phyloP scores from a whole-genome alignment of 2,113 vertebrate genomes.

The Laticauda colubrina region DNA sequence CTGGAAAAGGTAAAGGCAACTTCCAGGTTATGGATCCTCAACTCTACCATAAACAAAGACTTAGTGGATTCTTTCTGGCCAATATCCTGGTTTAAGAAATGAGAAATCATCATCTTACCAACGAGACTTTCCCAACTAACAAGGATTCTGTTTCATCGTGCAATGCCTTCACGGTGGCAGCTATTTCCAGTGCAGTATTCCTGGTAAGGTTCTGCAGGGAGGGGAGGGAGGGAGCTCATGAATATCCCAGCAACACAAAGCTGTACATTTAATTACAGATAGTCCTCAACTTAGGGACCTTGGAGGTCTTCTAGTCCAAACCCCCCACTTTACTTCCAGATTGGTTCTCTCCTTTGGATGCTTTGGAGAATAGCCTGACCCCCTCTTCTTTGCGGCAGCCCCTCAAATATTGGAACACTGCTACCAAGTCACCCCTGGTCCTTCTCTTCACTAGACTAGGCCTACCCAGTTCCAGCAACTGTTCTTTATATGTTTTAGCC shows the following conservation, averaged over 20 bases:
- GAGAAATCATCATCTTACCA: conserved; percentile 76
- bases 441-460: background rate
- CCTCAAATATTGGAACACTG: background rate
- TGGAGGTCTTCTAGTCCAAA: too few relatives aligned
- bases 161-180: conserved; percentile 91
- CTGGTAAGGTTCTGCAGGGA: conserved; percentile 85
- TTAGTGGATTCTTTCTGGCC: background rate
- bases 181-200: conserved; percentile 92
- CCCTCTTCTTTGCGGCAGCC: background rate
- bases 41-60: background rate
- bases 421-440: background rate
- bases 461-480: background rate
- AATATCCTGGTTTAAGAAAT: background rate
- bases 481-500: background rate
- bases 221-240: conserved; percentile 4
- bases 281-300: background rate
- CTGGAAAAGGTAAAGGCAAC: background rate
- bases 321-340: too few relatives aligned
- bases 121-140: conserved; percentile 85
- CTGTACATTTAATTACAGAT: conserved; percentile 22
- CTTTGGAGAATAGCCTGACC: too few relatives aligned
- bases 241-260: conserved; percentile 25
- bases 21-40: background rate
- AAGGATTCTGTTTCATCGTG: conserved; percentile 96
- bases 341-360: too few relatives aligned